Evolutionary conservation across 2,888 invertebrate genomes (phyloP).

Genomic region (Ischnus inquisitorius): DNA sequence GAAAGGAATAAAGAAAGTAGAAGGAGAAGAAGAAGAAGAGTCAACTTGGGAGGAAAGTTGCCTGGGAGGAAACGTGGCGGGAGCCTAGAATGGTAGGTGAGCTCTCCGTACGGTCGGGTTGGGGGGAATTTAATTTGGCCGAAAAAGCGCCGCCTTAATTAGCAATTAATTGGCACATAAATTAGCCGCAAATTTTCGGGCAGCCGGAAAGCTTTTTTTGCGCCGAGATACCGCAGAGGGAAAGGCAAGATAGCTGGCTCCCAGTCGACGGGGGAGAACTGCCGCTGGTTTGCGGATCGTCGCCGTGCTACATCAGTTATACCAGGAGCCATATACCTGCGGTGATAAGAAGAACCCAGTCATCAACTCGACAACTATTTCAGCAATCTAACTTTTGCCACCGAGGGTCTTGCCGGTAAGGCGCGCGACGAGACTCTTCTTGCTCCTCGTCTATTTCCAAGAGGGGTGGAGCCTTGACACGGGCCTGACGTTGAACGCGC

Average conservation of each 20-base stretch:
- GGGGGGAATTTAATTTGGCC: conserved; percentile 81
- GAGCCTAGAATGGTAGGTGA: conserved; percentile 19
- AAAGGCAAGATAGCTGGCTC: conserved; percentile 47
- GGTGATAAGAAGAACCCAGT: conserved; percentile 77
- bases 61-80: conserved; percentile 39
- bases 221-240: conserved; percentile 59
- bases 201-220: conserved; percentile 62
- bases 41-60: conserved; percentile 70
- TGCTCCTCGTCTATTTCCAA: conserved; percentile 44
- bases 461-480: conserved; percentile 46
- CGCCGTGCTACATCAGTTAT: conserved; percentile 45
- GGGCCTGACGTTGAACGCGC: conserved; percentile 46
- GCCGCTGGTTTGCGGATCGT: conserved; percentile 57
- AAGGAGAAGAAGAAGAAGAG: conserved; percentile 67
- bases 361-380: conserved; percentile 80
- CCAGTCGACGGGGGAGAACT: conserved; percentile 24
- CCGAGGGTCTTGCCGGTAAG: conserved; percentile 43
- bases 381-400: conserved; percentile 83
- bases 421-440: conserved; percentile 37
- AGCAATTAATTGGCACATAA: conserved; percentile 85
- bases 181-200: conserved; percentile 82
- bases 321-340: conserved; percentile 55
- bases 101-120: conserved; percentile 45
- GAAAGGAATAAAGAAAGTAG: conserved; percentile 61
- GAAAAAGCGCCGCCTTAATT: conserved; percentile 84